Conservation (phyloP, 1,140 invertebrate genomes). For the Ooceraea biroi region DNA sequence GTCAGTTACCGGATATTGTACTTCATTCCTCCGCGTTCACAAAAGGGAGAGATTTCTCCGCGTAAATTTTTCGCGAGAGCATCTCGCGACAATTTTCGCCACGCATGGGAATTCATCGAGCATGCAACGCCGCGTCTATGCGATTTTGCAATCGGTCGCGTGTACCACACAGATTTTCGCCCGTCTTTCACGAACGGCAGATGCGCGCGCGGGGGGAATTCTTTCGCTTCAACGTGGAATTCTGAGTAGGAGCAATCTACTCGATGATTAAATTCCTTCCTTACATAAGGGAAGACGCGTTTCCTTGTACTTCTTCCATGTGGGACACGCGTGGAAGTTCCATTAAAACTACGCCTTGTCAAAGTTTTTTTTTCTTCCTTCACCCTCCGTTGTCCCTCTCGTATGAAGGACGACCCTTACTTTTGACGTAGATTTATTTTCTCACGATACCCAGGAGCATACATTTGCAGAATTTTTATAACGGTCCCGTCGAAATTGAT, state of each 20-base stretch:
- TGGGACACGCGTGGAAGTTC: background rate
- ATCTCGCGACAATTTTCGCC: background rate
- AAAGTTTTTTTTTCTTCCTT: background rate
- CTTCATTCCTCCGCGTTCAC: background rate
- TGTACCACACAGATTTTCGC: conserved; percentile 10
- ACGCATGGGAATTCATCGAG: background rate
- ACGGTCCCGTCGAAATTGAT: background rate
- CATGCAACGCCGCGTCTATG: background rate
- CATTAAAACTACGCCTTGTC: conserved; percentile 8
- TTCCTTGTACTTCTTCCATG: conserved; percentile 5
- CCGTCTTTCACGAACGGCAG: background rate
- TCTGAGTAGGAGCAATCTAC: conserved; percentile 20
- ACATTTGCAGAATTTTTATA: background rate
- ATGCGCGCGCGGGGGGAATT: background rate
- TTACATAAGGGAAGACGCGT: conserved; percentile 11
- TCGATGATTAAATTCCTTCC: conserved; percentile 39
- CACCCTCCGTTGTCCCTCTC: background rate
- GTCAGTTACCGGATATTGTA: background rate
- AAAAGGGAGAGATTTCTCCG: background rate
- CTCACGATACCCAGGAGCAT: background rate
- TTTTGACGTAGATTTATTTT: conserved; percentile 30
- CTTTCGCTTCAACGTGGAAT: conserved; percentile 12
- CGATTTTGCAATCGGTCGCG: background rate
- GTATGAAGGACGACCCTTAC: background rate
- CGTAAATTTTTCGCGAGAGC: background rate